Base-by-base conservation (phyloP, 2,888 invertebrate genomes). In the Lagria hirta region DNA sequence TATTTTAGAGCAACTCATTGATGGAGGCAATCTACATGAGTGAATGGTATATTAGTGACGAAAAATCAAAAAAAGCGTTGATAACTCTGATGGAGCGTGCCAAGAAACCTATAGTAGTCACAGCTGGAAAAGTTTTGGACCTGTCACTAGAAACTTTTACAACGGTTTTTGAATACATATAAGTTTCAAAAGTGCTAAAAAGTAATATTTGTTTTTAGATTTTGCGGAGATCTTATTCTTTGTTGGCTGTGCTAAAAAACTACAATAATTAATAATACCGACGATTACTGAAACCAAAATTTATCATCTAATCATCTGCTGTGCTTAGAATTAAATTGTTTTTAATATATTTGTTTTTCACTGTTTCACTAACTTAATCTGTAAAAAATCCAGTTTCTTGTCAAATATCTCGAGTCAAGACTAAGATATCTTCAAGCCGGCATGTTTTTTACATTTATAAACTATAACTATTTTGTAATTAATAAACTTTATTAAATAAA, bases 141-240 rank as follows among this genome's bases (percentile, higher is more conserved):
- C 71, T 78, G 22, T 75, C 76, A 0, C 67, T 77, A 4, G 65
- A 71, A 35, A 75, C 76, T 8, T 77, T 75, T 55, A 58, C 73
- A 26, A 73, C 70, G 71, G 77, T 75, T 55, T 67, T 70, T 60
- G 13, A 8, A 2, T 2, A 10, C n/a, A n/a, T n/a, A n/a, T n/a
- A n/a, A n/a, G n/a, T n/a, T n/a, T n/a, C n/a, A 8, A 14, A 8
- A 2, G 6, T 24, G 5, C 8, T 7, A 24, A 7, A 5, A 16
- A 7, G 5, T 5, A 7, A 6, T 5, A 20, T 24, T 4, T 6
- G 5, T 24, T 57, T 57, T 38, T 32, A 57, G 57, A 55, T 57
- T 6, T 34, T 57, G 15, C 43, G 50, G 26, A 40, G 51, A 24
- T 51, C 57, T 2, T 56, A 56, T 32, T 54, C 56, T 8, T 28